phyloP scores from a whole-genome alignment of 2,888 invertebrate genomes.

The Atherix ibis region DNA sequence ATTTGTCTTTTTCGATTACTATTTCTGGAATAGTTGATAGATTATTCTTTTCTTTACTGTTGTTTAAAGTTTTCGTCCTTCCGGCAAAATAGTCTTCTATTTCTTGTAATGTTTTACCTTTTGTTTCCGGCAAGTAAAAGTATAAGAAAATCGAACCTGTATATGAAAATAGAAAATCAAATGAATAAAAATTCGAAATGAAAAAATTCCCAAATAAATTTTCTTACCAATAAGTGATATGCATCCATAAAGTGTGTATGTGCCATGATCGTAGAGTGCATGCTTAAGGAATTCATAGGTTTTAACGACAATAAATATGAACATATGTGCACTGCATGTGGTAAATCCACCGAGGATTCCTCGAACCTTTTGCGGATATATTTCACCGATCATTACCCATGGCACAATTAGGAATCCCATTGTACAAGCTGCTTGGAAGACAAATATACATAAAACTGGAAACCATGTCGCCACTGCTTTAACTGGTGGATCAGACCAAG shows the following conservation, averaged over 20 bases:
- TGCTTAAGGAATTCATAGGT: slow-evolving; percentile 42
- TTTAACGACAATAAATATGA: slow-evolving; percentile 51
- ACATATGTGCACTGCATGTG: slow-evolving; percentile 46
- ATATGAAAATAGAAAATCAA: slow-evolving; percentile 4
- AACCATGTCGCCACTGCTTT: slow-evolving; percentile 39
- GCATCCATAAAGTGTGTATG: slow-evolving; percentile 44
- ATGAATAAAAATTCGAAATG: slow-evolving; percentile 2
- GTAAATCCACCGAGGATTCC: slow-evolving; percentile 51
- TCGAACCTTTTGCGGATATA: slow-evolving; percentile 51
- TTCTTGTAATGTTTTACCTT: slow-evolving; percentile 49
- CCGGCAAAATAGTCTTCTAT: slow-evolving; percentile 57
- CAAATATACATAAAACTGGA: slow-evolving; percentile 42
- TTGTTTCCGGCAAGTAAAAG: slow-evolving; percentile 48
- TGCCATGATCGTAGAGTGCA: slow-evolving; percentile 39
- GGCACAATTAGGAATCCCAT: slow-evolving; percentile 52
- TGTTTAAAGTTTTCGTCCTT: slow-evolving; percentile 37
- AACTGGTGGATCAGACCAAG: slow-evolving; percentile 23
- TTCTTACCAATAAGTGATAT: slow-evolving; percentile 40
- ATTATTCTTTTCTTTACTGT: slow-evolving; percentile 17
- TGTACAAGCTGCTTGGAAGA: slow-evolving; percentile 46
- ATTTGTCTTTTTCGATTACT: slow-evolving; percentile 1
- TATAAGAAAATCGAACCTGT: slow-evolving; percentile 46
- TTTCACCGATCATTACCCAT: slow-evolving; percentile 62
- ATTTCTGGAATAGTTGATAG: background rate
- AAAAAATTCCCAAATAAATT: background rate